Evolutionary conservation across 2,888 invertebrate species (phyloP).

Genomic region (Drosophila paucipuncta): DNA sequence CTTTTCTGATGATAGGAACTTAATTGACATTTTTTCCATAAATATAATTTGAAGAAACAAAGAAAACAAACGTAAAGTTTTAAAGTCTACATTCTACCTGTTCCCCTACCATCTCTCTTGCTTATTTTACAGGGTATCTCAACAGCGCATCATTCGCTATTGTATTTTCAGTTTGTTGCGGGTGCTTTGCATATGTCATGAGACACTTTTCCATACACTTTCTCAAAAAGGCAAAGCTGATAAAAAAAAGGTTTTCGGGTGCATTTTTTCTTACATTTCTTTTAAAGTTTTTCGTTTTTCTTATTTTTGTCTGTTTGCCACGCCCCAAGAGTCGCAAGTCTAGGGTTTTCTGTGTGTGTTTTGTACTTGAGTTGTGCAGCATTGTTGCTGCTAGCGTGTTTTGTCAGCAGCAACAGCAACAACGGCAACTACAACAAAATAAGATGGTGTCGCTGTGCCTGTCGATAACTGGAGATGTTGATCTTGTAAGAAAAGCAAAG

Average conservation of each 20-base stretch:
- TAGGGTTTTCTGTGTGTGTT: constrained; percentile 28
- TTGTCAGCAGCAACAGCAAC: constrained; percentile 53
- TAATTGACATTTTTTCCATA: neutral
- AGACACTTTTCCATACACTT: constrained; percentile 55
- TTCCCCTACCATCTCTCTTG: neutral
- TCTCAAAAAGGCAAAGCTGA: constrained; percentile 47
- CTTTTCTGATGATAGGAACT: neutral
- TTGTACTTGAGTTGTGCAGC: constrained; percentile 48
- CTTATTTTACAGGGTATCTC: constrained; percentile 32
- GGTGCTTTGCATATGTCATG: constrained; percentile 76
- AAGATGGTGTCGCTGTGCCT: constrained; percentile 76
- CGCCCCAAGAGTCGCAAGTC: constrained; percentile 58
- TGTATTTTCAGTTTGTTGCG: constrained; percentile 46
- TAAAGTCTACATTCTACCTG: too few relatives aligned
- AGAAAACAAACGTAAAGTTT: too few relatives aligned
- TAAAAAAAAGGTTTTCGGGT: constrained; percentile 50
- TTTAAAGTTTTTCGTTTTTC: constrained; percentile 19
- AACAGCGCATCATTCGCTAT: neutral
- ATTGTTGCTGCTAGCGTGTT: constrained; percentile 56
- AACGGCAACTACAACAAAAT: constrained; percentile 50
- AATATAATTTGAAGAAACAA: neutral
- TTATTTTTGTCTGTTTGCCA: constrained; percentile 53
- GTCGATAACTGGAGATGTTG: constrained; percentile 80
- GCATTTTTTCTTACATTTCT: constrained; percentile 49
- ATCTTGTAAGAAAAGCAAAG: constrained; percentile 74